phyloP scores from a whole-genome alignment of 2,888 invertebrate species.

The Aricia artaxerxes region DNA sequence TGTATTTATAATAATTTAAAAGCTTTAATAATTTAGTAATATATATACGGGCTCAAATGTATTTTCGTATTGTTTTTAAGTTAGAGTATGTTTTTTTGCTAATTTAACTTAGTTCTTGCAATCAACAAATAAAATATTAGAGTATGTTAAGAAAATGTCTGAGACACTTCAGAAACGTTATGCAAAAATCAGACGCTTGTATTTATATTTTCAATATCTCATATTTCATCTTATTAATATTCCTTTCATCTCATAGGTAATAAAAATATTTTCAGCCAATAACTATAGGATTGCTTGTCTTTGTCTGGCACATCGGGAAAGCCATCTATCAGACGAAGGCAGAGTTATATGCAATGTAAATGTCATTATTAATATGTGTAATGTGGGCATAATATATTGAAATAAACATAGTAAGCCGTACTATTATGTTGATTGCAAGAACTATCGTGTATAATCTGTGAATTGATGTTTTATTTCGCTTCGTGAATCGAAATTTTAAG shows the following conservation, averaged over 20 bases:
- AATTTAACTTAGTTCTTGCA: not conserved
- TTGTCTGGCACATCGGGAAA: too few relatives aligned
- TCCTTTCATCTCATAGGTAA: too few relatives aligned
- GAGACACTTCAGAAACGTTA: not conserved
- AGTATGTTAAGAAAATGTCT: not conserved
- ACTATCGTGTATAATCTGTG: not conserved
- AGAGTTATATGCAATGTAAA: too few relatives aligned
- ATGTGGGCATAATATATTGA: too few relatives aligned
- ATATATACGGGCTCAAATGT: not conserved
- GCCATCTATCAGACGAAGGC: too few relatives aligned
- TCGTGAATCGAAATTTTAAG: not conserved
- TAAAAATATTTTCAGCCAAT: too few relatives aligned
- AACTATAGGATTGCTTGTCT: too few relatives aligned
- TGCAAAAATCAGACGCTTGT: not conserved
- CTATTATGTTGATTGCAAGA: not conserved
- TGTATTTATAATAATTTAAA: not conserved
- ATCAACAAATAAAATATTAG: not conserved
- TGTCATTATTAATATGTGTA: too few relatives aligned
- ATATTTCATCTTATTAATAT: too few relatives aligned
- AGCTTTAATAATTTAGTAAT: conserved; percentile 3
- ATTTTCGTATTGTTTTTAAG: conserved; percentile 8
- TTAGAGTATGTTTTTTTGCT: not conserved
- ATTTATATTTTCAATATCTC: too few relatives aligned
- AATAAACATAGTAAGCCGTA: too few relatives aligned
- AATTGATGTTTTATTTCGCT: not conserved